phyloP scores from a whole-genome alignment of 2,797 vertebrate genomes.

The Phrynocephalus guinanensis region DNA sequence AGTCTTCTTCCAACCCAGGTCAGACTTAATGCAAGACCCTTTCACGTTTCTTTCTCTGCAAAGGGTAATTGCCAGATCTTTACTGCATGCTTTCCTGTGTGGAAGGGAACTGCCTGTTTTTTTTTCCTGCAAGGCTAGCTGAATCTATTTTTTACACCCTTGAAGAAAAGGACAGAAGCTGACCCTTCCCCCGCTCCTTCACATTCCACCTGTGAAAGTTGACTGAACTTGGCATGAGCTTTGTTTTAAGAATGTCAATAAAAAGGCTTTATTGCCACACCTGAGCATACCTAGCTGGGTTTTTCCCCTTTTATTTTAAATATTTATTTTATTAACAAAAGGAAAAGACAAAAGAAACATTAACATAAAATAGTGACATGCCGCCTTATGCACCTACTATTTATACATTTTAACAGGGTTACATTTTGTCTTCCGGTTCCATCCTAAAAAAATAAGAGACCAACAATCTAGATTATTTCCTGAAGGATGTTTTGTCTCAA shows the following conservation, averaged over 20 bases:
- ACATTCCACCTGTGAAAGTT: neutral
- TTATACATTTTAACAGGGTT: too few relatives aligned
- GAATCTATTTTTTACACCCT: neutral
- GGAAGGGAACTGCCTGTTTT: conserved; percentile 4
- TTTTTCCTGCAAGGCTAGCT: neutral
- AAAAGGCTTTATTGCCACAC: neutral
- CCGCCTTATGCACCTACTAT: too few relatives aligned
- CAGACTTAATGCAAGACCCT: conserved; percentile 5
- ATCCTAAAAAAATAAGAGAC: too few relatives aligned
- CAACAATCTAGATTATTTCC: too few relatives aligned
- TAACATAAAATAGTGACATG: too few relatives aligned
- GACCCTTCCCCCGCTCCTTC: too few relatives aligned
- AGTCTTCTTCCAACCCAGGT: conserved; percentile 10
- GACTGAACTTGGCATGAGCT: neutral
- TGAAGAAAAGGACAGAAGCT: neutral
- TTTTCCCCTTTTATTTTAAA: too few relatives aligned
- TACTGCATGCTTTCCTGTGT: conserved; percentile 11
- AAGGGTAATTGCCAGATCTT: conserved; percentile 27
- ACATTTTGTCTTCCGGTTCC: too few relatives aligned
- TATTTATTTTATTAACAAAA: too few relatives aligned
- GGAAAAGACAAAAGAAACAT: too few relatives aligned
- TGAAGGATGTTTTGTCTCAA: too few relatives aligned
- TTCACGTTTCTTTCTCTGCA: conserved; percentile 11
- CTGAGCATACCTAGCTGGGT: neutral
- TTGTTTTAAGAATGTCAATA: neutral